Conservation (phyloP, 64 coral and sea anemone species). For the Acropora tenuis region DNA sequence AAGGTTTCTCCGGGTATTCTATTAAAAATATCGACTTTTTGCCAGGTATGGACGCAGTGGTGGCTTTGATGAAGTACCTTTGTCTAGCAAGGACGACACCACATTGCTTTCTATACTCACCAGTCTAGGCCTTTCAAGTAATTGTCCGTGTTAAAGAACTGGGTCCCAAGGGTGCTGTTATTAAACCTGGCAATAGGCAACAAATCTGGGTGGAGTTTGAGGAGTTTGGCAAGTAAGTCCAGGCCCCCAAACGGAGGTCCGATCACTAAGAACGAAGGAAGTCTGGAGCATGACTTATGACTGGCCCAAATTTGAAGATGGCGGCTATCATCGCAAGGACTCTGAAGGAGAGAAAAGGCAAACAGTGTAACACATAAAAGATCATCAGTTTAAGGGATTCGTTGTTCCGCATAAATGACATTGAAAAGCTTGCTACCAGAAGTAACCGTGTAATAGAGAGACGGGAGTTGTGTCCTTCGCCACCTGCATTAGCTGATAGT, state of each 20-base stretch:
- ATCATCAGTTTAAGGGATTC: background rate
- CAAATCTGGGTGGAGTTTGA: constrained; percentile 85
- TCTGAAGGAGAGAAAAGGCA: constrained; percentile 29
- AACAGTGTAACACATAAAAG: background rate
- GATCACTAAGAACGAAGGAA: constrained; percentile 88
- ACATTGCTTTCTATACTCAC: constrained; percentile 47
- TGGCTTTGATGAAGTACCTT: no score
- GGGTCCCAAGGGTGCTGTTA: constrained; percentile 47
- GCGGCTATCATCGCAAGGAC: constrained; percentile 88
- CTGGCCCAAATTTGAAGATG: constrained; percentile 94
- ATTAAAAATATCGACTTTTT: no score
- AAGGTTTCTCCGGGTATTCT: no score
- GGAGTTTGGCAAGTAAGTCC: constrained; percentile 64
- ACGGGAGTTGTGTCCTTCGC: no score
- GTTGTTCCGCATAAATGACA: background rate
- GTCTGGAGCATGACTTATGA: constrained; percentile 79
- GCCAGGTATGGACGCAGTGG: no score
- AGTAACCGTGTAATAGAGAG: no score
- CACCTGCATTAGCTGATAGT: no score
- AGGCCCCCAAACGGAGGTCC: constrained; percentile 93
- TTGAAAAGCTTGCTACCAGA: no score
- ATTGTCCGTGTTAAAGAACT: constrained; percentile 92
- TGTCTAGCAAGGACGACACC: background rate
- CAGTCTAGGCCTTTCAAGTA: constrained; percentile 96
- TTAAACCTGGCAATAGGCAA: constrained; percentile 40